Percentiles rank a stretch among this genome's conserved stretches.
phyloP scores from a whole-genome alignment of 53 echinoderm and acorn worm species.

The Temnopleurus reevesii region DNA sequence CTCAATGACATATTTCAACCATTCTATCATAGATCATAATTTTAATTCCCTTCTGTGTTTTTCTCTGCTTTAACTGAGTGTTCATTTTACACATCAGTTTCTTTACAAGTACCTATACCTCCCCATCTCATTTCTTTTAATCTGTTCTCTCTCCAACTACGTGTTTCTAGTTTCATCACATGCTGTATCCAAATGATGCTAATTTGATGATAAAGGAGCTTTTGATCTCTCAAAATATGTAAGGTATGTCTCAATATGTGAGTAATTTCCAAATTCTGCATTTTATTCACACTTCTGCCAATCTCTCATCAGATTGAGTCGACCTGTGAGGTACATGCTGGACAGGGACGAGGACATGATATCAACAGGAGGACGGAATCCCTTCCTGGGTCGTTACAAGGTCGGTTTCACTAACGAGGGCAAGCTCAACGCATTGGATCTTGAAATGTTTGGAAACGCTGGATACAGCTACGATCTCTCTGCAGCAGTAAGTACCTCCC shows the following conservation, averaged over 20 bases:
- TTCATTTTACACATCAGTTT: too few relatives aligned
- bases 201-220: too few relatives aligned
- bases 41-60: too few relatives aligned
- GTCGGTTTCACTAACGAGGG: constrained; percentile 78
- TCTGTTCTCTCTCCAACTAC: too few relatives aligned
- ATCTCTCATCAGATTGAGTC: constrained; percentile 55
- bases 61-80: too few relatives aligned
- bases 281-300: not conserved
- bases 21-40: too few relatives aligned
- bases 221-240: not conserved
- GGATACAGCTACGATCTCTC: constrained; percentile 68
- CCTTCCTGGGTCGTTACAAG: constrained; percentile 75
- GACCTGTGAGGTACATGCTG: constrained; percentile 76
- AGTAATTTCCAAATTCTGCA: too few relatives aligned
- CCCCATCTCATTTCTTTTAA: not conserved
- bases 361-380: constrained; percentile 69
- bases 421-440: constrained; percentile 61
- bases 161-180: too few relatives aligned
- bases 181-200: too few relatives aligned
- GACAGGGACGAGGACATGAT: constrained; percentile 91
- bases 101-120: not conserved
- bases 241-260: too few relatives aligned
- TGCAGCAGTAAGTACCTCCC: constrained; percentile 55
- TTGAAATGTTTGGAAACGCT: constrained; percentile 69
- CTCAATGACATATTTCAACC: too few relatives aligned